These are phyloP conservation scores for Athetis lepigone DNA, from an alignment of 2,888 invertebrate species.

Conservation along the genomic window DNA sequence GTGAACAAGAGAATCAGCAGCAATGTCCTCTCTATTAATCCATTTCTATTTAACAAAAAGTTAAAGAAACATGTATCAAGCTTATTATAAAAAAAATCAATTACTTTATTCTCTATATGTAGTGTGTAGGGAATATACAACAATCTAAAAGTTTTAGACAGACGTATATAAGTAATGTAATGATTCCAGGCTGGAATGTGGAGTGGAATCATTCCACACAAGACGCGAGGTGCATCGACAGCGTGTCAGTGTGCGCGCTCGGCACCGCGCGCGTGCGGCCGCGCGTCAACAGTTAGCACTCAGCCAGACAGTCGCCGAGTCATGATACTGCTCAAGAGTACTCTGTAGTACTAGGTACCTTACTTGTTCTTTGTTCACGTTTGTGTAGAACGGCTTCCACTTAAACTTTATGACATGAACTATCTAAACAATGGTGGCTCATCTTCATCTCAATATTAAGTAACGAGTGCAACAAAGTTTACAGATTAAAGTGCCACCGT, in stretches of 20 bases:
- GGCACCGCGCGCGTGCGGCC: conserved; percentile 21
- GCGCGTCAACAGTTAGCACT: conserved; percentile 39
- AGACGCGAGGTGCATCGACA: background rate
- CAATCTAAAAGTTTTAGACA: too few relatives aligned
- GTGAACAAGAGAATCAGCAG: too few relatives aligned
- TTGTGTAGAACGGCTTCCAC: background rate
- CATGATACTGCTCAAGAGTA: conserved; percentile 12
- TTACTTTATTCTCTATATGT: too few relatives aligned
- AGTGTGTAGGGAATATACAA: too few relatives aligned
- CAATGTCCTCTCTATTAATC: too few relatives aligned
- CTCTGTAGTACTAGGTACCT: conserved; percentile 3
- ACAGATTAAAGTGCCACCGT: background rate
- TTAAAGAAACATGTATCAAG: too few relatives aligned
- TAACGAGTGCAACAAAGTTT: conserved; percentile 2
- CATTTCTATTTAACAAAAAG: too few relatives aligned
- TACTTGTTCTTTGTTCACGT: background rate
- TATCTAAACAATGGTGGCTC: background rate
- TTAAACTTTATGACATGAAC: background rate
- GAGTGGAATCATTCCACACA: too few relatives aligned
- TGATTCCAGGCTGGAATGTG: too few relatives aligned
- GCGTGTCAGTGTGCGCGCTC: conserved; percentile 6
- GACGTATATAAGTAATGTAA: too few relatives aligned
- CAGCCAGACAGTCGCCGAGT: conserved; percentile 8
- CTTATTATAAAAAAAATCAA: too few relatives aligned
- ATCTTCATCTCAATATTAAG: background rate